Evolutionary conservation across 2,797 vertebrate species (phyloP).

Genomic region (Smutsia gigantea): DNA sequence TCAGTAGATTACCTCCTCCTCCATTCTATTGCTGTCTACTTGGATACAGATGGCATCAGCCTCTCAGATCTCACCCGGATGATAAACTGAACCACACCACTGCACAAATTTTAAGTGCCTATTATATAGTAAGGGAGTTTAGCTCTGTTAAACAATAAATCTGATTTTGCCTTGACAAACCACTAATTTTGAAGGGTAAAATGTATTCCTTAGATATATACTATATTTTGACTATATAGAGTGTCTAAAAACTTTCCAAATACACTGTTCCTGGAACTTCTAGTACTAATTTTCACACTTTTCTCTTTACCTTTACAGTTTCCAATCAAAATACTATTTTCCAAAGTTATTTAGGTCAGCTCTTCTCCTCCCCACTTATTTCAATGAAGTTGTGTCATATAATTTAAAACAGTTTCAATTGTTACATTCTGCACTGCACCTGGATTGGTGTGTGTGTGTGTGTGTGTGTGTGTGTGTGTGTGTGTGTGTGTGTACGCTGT

Average conservation of each 20-base stretch:
- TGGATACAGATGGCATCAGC: not conserved
- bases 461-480: not conserved
- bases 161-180: not conserved
- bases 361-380: not conserved
- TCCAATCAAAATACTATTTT: not conserved
- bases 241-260: not conserved
- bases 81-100: not conserved
- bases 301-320: not conserved
- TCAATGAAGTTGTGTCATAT: not conserved
- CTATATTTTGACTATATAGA: not conserved
- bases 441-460: not conserved
- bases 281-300: not conserved
- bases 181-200: not conserved
- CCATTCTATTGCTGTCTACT: not conserved
- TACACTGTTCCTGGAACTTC: not conserved
- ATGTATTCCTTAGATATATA: not conserved
- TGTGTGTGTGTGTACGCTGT: too few species aligned
- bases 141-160: not conserved
- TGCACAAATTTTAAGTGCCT: not conserved
- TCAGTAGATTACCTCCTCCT: not conserved
- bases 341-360: not conserved
- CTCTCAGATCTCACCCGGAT: not conserved
- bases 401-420: not conserved
- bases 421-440: not conserved
- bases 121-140: not conserved